Base-by-base conservation (phyloP, 2,888 invertebrate species). In the Glyphotaelius pellucidus region DNA sequence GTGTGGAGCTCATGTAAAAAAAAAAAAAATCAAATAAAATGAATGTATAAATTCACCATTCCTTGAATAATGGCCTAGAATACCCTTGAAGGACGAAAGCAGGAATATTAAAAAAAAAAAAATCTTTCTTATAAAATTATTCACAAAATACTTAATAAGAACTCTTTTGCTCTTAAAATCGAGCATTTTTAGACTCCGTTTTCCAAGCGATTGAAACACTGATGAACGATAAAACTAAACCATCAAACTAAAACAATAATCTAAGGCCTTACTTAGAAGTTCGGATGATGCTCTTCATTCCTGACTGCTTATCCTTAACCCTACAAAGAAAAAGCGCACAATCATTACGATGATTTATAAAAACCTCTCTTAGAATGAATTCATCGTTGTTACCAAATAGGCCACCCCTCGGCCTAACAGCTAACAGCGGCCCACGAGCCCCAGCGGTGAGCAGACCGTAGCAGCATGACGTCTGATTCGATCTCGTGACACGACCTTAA, bases 401-500 rank as follows among this genome's bases (percentile, higher is more conserved):
- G 52, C 52, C 14, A 52, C 52, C 52, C 67, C 67, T 25, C 67
- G 67, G 9, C 7, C 25, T 7, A 67, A 67, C 67, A n/a, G 67
- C n/a, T 47, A 67, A 67, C 67, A 9, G n/a, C 67, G 67, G 19
- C 19, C 52, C 52, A 67, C 52, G 25, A 15, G 52, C 19, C 52
- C 52, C 52, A 25, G 52, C 25, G 52, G 67, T 25, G 7, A 25
- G 25, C 25, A 3, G 67, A n/a, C 67, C 67, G 25, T n/a, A 67
- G 67, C 67, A 25, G 67, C 67, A 67, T 83, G 83, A 83, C 83
- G 32, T 32, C 83, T 35, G 83, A 83, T 83, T 32, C 83, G 25
- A 83, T 83, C 35, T 35, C 83, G 83, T 7, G 35, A 35, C 83
- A 35, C 35, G 32, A 38, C 25, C 32, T 83, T 83, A 35, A 14